Percentiles rank a stretch among this genome's conserved stretches.
phyloP scores from a whole-genome alignment of 2,888 invertebrate genomes.

The Dryomyza anilis region DNA sequence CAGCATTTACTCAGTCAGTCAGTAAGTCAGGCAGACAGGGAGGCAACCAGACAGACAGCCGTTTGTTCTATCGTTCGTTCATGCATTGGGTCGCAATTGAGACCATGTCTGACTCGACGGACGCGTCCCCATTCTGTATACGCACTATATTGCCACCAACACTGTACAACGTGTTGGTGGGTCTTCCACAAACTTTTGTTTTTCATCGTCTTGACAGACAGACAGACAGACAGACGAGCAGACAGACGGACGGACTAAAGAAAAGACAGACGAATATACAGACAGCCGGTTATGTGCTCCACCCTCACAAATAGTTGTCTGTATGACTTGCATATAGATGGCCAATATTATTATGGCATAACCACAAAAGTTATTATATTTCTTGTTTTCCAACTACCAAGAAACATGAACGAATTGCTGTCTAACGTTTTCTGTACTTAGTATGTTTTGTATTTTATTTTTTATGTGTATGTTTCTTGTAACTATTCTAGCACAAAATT shows the following conservation, averaged over 20 bases:
- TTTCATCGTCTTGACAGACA: background rate
- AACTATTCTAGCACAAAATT: too few species aligned
- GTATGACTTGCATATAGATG: conserved; percentile 11
- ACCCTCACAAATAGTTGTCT: too few species aligned
- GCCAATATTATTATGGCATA: conserved; percentile 13
- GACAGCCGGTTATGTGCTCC: too few species aligned
- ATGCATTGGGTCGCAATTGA: too few species aligned
- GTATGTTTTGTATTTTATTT: background rate
- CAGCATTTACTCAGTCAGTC: too few species aligned
- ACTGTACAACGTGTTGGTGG: conserved; percentile 13
- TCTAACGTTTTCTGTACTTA: background rate
- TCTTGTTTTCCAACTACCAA: conserved; percentile 2
- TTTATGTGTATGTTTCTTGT: too few species aligned
- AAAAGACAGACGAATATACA: too few species aligned
- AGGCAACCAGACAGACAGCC: background rate
- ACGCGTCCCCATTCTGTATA: too few species aligned
- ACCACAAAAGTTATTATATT: conserved; percentile 23
- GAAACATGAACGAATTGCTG: conserved; percentile 12
- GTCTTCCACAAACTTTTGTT: background rate
- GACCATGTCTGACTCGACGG: too few species aligned
- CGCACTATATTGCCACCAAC: too few species aligned
- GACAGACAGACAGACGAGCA: background rate
- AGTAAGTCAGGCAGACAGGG: background rate
- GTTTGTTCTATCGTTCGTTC: too few species aligned
- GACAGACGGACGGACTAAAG: too few species aligned